These are phyloP conservation scores for Yasuhikotakia modesta DNA, from an alignment of 2,797 vertebrate genomes.

Conservation along the genomic window DNA sequence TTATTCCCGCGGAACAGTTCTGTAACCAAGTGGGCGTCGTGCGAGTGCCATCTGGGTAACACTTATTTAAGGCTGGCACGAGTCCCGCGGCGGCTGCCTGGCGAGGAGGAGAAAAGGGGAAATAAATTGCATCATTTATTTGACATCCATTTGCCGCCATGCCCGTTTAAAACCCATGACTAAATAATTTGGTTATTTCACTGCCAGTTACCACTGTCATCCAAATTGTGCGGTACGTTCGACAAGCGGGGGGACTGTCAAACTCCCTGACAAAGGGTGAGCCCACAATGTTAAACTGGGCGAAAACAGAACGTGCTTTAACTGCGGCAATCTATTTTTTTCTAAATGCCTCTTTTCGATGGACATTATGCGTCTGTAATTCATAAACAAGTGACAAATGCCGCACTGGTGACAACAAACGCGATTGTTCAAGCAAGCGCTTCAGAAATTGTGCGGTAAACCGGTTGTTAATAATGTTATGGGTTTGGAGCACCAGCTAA, in stretches of 20 bases:
- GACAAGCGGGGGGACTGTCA: constrained; percentile 67
- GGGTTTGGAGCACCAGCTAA: constrained; percentile 50
- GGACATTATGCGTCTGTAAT: constrained; percentile 58
- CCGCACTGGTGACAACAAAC: constrained; percentile 72
- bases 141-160: constrained; percentile 91
- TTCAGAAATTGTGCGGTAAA: constrained; percentile 66
- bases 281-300: constrained; percentile 64
- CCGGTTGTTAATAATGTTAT: constrained; percentile 61
- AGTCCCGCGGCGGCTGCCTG: constrained; percentile 90
- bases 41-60: constrained; percentile 94
- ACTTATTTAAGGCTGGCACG: constrained; percentile 97
- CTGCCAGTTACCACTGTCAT: constrained; percentile 86
- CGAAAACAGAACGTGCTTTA: constrained; percentile 65
- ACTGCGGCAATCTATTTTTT: constrained; percentile 66
- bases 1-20: constrained; percentile 85
- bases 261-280: constrained; percentile 64
- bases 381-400: constrained; percentile 72
- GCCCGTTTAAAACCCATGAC: constrained; percentile 94
- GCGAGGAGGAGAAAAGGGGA: constrained; percentile 85
- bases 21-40: constrained; percentile 91
- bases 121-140: constrained; percentile 99
- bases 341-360: constrained; percentile 61
- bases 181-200: constrained; percentile 90
- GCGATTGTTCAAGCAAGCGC: constrained; percentile 70
- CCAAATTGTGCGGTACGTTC: constrained; percentile 77